Evolutionary conservation across 2,888 invertebrate species (phyloP), one percentile per base, ranked within the genome.

Genomic region (Sclerodermus sp.): DNA sequence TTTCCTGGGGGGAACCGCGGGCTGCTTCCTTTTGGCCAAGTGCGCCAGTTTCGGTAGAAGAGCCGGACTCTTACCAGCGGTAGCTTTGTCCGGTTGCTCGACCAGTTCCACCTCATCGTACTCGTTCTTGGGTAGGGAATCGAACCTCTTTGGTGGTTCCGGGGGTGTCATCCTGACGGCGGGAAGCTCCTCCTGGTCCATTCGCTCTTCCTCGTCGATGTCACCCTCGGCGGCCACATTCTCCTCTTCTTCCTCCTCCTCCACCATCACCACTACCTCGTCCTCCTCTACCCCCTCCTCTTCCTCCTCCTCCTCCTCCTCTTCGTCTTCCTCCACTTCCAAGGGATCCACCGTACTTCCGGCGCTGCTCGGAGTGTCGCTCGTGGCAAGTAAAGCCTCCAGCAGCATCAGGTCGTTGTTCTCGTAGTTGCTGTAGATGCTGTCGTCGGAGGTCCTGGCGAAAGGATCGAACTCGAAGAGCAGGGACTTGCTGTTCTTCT

Each of bases 381-480:
- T 89, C 34, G 85, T 85, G 53, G 86, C 85, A 9, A 90, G 76
- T 45, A 89, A 81, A 43, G 87, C 84, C 70, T 89, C 87, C 17
- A 89, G 70, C 16, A 88, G 70, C 60, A 85, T 75, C 37, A 87
- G 68, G 67, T 87, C 85, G 73, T 86, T 87, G 54, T 84, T 86
- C 40, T 76, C 73, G 23, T 72, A 72, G 48, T 54, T 85, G 67
- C 50, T 71, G 54, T 55, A 78, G 53, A 42, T 71, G 62, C 44
- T 75, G 49, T 51, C 64, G 9, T 67, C 61, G 9, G 47, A n/a
- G 0, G 47, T 60, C 8, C 49, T 67, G 1, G 67, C 66, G 34
- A 67, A 66, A 1, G 76, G 73, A 50, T 74, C 74, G 18, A 73
- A 75, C 48, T 76, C 70, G 53, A 70, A 51, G 32, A 70, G 64